Percentiles rank a stretch among this genome's conserved stretches.
phyloP scores from a whole-genome alignment of 2,888 invertebrate genomes.

The Heliothis peltigera region DNA sequence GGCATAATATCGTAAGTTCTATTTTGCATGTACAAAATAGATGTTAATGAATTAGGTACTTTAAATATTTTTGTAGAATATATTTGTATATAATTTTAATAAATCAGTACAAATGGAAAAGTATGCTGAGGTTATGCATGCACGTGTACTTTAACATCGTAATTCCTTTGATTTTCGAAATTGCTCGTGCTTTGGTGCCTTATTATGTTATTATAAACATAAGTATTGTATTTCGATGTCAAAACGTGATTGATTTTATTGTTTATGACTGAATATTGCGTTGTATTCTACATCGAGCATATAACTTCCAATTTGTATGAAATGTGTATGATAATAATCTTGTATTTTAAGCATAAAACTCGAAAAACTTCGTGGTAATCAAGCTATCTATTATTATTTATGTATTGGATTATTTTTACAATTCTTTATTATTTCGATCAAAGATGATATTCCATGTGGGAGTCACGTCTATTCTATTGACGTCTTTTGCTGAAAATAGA shows the following conservation, averaged over 20 bases:
- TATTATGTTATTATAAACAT: conserved; percentile 69
- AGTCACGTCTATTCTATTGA: conserved; percentile 46
- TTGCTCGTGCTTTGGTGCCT: conserved; percentile 78
- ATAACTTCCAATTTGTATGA: conserved; percentile 44
- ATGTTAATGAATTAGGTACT: conserved; percentile 59
- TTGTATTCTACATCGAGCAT: conserved; percentile 46
- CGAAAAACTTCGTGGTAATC: conserved; percentile 47
- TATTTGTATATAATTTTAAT: conserved; percentile 72
- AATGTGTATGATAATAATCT: conserved; percentile 56
- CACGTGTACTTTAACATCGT: conserved; percentile 45
- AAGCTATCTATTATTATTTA: conserved; percentile 35
- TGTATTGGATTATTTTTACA: conserved; percentile 43
- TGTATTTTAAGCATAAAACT: conserved; percentile 51
- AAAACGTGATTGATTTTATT: conserved; percentile 61
- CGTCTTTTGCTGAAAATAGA: conserved; percentile 52
- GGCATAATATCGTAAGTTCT: conserved; percentile 63
- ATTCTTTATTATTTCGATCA: conserved; percentile 46
- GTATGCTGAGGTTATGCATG: conserved; percentile 58
- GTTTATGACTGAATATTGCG: conserved; percentile 70
- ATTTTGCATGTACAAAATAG: conserved; percentile 71
- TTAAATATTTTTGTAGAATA: conserved; percentile 64
- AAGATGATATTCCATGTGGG: conserved; percentile 54
- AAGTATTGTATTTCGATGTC: conserved; percentile 60
- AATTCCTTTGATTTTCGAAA: conserved; percentile 50
- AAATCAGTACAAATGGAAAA: conserved; percentile 78